Base-by-base conservation (phyloP, 2,113 vertebrate genomes). In the Burhinus bistriatus region DNA sequence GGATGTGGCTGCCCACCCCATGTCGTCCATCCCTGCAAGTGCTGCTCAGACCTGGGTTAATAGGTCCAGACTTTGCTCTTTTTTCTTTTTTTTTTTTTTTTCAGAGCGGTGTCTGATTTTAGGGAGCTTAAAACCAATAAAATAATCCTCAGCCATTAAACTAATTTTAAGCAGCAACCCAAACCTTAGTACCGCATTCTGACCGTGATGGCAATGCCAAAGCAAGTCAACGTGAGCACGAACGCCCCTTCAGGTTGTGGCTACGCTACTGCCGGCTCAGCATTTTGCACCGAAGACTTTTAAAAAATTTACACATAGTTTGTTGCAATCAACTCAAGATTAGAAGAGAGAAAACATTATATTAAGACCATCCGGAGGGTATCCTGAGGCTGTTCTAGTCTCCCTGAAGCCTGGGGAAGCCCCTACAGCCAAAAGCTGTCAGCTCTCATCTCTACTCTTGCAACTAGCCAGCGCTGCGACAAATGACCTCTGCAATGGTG, bases 341-440 rank as follows among this genome's bases (percentile, higher is more conserved):
- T 57, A 90, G 72, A 59, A 84, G 54, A 78, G 61, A 75, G 77
- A 87, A 88, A 69, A 59, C 85, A 75, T 90, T 81, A 55, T n/a
- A 71, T 86, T 64, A 90, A 71, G 80, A 73, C 70, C 15, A 49
- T 90, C 97, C 87, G 36, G 25, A 75, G 92, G 95, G 87, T 40
- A 22, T 96, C 95, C 91, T 22, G 22, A 90, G 83, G 84, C 94
- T 90, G 38, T 89, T 86, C 55, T 54, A 32, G 54, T 81, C 95
- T 91, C 94, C 87, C 93, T 73, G 91, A 95, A 87, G 93, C 90
- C 82, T 23, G 12, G 81, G 81, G 82, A 97, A 87, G n/a, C 13
- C 78, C 93, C 90, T 80, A 77, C 29, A 89, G 95, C 76, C 84
- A 94, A 85, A 84, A 97, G 58, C 42, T 83, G 91, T 94, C 93